Evolutionary conservation across 1,140 invertebrate species (phyloP), one percentile per base, ranked within the genome.

Genomic region (Drosophila sucinea): DNA sequence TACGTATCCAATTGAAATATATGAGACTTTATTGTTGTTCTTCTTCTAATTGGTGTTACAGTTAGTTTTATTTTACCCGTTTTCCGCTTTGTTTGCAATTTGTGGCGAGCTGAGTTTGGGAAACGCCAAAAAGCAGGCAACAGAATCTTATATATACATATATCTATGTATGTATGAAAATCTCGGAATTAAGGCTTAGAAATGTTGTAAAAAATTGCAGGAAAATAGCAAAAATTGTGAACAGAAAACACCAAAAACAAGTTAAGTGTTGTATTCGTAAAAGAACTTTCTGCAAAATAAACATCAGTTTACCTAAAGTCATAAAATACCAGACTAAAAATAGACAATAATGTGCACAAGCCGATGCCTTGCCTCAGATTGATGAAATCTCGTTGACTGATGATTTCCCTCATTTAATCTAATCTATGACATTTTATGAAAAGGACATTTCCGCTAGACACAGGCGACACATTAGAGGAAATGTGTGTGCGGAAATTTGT

Each of bases 1-100:
- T 25, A 8, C 44, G 44, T 8, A 25, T 35, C 56, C 56, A 58
- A 57, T 33, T 57, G 55, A 57, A 58, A 35, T 58, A 51, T 27
- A 51, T 27, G 44, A 51, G 44, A 27, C 35, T 38, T 10, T 11
- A 38, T 38, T 38, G 35, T 38, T 51, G 41, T 44, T 44, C 8
- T 17, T 33, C 55, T 17, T 56, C 30, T 56, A 56, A 56, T 33
- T 56, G 30, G 17, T 56, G 30, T 56, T 56, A 33, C n/a, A 25
- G 17, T 35, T 58, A 58, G 7, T 23, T 35, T 57, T 58, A 35
- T 38, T 35, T 8, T 38, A 17, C 17, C 8, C 32, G 1, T 3
- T 47, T 47, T 47, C 8, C 6, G 7, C 2, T 5, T 23, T 56
- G 30, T 33, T 56, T 55, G 1, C 17, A 55, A 30, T 11, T 55